Evolutionary conservation across 2,113 vertebrate genomes (phyloP), one percentile per base, ranked within the genome.

Genomic region (Oryzias melastigma): DNA sequence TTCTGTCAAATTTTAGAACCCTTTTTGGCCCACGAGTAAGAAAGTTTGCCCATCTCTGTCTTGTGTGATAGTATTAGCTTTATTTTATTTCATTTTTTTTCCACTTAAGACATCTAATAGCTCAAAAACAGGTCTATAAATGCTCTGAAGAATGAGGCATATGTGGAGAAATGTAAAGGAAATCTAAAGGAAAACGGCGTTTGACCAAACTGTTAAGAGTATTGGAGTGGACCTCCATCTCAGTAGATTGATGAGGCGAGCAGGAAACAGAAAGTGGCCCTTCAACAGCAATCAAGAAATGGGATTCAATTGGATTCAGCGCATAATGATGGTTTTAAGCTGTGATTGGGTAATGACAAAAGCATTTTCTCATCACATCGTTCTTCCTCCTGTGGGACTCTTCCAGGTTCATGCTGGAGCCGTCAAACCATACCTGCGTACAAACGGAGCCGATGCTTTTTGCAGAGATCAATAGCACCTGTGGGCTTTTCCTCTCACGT

Each of bases 381-480:
- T 24, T 66, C n/a, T 58, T 18, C 73, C 54, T 44, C 60, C 44
- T 1, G 14, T 57, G 15, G 58, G 69, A 60, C 60, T 58, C 16
- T 15, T n/a, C 47, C 24, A 45, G 35, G 51, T 67, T 75, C 41
- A 49, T 51, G 41, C 65, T 59, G 48, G 35, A 41, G 17, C 27
- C 35, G 3, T 67, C 73, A 55, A 43, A 19, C 13, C 24, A 25
- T 4, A 41, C 61, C 16, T 42, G 14, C 35, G 43, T 2, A 18
- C 44, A 49, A 18, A 41, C 20, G 52, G 59, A 19, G 45, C 25
- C 22, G 48, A 19, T 61, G 76, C 57, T 46, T 19, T 65, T 87
- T 88, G n/a, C 47, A 45, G 18, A 59, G 58, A 71, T 77, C 75
- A 78, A 71, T 58, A 59, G 64, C 69, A 66, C 69, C 70, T 18